Evolutionary conservation across 2,113 vertebrate species (phyloP).

Genomic region (Willisornis vidua): DNA sequence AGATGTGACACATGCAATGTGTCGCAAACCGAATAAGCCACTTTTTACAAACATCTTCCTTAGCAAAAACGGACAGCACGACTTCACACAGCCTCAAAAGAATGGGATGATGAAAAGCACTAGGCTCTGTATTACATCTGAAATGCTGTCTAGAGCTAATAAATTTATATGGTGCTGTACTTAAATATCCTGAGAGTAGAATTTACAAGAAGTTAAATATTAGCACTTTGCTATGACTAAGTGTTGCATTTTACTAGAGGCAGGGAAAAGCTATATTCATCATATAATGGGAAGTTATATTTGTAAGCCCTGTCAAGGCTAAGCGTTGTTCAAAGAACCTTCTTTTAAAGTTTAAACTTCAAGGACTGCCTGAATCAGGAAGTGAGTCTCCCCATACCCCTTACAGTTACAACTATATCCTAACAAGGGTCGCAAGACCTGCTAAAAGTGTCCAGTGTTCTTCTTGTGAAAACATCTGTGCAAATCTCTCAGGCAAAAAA

Average conservation of each 20-base stretch:
- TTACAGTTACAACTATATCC: not conserved
- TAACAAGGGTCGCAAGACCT: not conserved
- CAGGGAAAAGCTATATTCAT: not conserved
- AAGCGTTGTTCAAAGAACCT: not conserved
- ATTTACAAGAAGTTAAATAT: slow-evolving; percentile 36
- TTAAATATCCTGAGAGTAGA: slow-evolving; percentile 29
- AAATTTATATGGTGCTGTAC: slow-evolving; percentile 35
- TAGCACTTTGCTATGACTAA: slow-evolving; percentile 44
- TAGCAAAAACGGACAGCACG: not conserved
- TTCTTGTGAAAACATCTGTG: not conserved
- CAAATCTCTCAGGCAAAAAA: not conserved
- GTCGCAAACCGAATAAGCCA: not conserved
- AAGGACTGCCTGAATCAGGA: not conserved
- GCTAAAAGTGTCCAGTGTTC: not conserved
- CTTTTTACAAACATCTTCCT: not conserved
- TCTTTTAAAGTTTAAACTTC: not conserved
- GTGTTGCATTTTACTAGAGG: slow-evolving; percentile 31
- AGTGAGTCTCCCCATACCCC: not conserved
- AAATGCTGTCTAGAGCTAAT: slow-evolving; percentile 16
- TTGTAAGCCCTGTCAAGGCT: not conserved
- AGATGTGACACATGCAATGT: not conserved
- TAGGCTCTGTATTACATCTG: not conserved
- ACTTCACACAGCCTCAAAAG: not conserved
- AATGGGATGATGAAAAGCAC: slow-evolving; percentile 24
- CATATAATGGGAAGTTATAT: not conserved